Evolutionary conservation across 2,888 invertebrate genomes (phyloP).

Genomic region (Gryllus longicercus): DNA sequence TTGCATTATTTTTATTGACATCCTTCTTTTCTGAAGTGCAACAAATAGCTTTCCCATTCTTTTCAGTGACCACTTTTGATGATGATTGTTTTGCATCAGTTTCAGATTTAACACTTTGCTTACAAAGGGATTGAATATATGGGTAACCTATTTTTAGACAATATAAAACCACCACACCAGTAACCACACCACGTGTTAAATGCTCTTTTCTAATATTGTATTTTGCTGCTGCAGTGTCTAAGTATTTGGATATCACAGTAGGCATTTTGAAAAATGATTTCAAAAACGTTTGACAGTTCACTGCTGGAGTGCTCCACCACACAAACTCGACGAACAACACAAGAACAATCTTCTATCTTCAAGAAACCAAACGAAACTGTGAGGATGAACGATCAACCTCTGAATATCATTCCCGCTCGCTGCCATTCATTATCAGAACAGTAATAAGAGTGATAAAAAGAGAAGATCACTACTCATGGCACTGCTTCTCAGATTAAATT

Average conservation of each 20-base stretch:
- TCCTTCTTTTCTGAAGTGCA: slow-evolving; percentile 18
- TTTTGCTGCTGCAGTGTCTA: slow-evolving; percentile 57
- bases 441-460: not conserved
- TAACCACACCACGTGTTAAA: slow-evolving; percentile 60
- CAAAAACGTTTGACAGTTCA: not conserved
- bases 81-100: slow-evolving; percentile 23
- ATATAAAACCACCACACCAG: slow-evolving; percentile 57
- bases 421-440: slow-evolving; percentile 6
- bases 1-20: slow-evolving; percentile 38
- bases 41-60: slow-evolving; percentile 36
- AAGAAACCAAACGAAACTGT: too few species aligned
- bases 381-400: not conserved
- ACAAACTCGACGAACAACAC: too few species aligned
- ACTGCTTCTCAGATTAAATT: not conserved
- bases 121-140: slow-evolving; percentile 51
- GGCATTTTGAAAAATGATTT: slow-evolving; percentile 50
- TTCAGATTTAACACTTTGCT: slow-evolving; percentile 44
- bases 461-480: not conserved
- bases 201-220: slow-evolving; percentile 56
- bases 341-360: too few species aligned
- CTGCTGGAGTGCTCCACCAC: not conserved
- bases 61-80: slow-evolving; percentile 24
- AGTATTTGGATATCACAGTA: slow-evolving; percentile 62
- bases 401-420: not conserved
- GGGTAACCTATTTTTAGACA: slow-evolving; percentile 63